Base-by-base conservation (phyloP, 2,888 invertebrate species). In the Dicycla oo region DNA sequence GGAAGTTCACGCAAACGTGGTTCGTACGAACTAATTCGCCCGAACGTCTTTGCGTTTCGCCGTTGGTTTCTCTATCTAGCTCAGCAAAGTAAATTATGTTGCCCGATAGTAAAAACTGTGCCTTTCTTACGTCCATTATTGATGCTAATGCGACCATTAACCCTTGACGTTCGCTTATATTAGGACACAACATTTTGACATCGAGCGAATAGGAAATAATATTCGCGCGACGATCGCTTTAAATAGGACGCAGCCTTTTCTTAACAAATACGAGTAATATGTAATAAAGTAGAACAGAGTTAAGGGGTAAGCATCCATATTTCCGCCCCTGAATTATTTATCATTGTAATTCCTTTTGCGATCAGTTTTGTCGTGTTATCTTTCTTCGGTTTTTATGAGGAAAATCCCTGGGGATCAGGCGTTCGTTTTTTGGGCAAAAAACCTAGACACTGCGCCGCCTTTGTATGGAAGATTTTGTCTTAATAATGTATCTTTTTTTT, bases 261-360 rank as follows among this genome's bases (percentile, higher is more conserved):
- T 45, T 58, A 64, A 54, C 53, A 65, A 81, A 81, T 77, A 65
- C 47, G 53, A 73, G 65, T 78, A 78, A 75, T 73, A 56, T 70
- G 68, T 70, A 80, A 74, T 47, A 47, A 49, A 75, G 69, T 65
- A 76, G 58, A 63, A 54, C 45, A 34, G 34, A 61, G 43, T 68
- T 73, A 78, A 73, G 70, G 72, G 63, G 69, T 73, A 77, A 73
- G 68, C 69, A 64, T 68, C 62, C 65, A 73, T 79, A 67, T 75
- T 74, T 78, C 80, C 73, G 73, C 47, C 57, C 40, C 69, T 81
- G 80, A 84, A 82, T 82, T 81, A 85, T 87, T 82, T 87, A 83
- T 86, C 73, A 73, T 58, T 43, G 76, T 82, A 78, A 86, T 85
- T 85, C 75, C 58, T 85, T 75, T n/a, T 68, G 69, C 73, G 74